These are phyloP conservation scores for Phaethornis superciliosus DNA, from an alignment of 2,113 vertebrate species.

Conservation along the genomic window DNA sequence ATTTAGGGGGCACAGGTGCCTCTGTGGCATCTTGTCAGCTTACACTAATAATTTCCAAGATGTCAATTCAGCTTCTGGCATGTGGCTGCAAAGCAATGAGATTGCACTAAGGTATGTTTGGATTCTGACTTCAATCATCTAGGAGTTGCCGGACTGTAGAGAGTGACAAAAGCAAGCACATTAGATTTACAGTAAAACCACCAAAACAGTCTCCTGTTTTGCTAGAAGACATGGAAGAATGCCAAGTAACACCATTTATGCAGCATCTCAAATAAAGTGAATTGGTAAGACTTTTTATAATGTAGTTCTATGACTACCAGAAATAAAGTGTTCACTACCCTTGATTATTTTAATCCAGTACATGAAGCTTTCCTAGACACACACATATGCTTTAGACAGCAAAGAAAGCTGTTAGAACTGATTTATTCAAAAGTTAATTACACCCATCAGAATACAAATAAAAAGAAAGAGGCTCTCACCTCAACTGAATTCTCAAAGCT, in stretches of 20 bases:
- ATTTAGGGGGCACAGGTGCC: background rate
- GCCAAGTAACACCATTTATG: background rate
- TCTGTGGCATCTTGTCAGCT: background rate
- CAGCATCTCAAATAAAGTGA: slow-evolving; percentile 21
- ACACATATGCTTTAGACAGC: background rate
- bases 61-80: background rate
- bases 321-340: slow-evolving; percentile 9
- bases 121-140: background rate
- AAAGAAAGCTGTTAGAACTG: background rate
- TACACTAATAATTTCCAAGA: background rate
- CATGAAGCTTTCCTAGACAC: background rate
- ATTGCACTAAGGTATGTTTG: background rate
- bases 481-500: background rate
- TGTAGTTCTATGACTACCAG: background rate
- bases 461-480: background rate
- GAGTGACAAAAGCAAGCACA: background rate
- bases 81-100: background rate
- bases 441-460: background rate
- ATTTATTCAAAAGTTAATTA: background rate
- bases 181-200: background rate
- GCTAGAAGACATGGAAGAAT: slow-evolving; percentile 46
- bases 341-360: background rate
- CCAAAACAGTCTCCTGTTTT: background rate
- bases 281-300: background rate
- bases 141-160: background rate